Percentiles rank a stretch among this genome's conserved stretches.
These are phyloP conservation scores for Atta texana DNA, from an alignment of 1,140 invertebrate species.

Conservation along the genomic window DNA sequence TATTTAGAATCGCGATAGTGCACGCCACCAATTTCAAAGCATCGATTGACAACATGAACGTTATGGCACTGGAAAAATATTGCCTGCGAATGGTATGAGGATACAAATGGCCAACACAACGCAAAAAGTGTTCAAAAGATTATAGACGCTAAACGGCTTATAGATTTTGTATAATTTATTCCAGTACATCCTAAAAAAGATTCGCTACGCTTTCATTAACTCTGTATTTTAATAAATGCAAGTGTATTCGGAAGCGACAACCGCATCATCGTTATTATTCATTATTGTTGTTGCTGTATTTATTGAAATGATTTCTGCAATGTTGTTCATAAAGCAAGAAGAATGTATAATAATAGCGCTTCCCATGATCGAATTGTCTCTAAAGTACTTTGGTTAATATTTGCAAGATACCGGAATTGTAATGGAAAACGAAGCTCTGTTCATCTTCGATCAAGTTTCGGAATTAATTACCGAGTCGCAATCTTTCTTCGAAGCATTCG, in stretches of 20 bases:
- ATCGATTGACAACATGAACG: constrained; percentile 59
- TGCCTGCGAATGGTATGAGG: background rate
- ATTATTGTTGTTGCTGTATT: constrained; percentile 29
- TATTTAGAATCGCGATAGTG: constrained; percentile 79
- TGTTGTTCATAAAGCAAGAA: constrained; percentile 7
- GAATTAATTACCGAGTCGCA: constrained; percentile 71
- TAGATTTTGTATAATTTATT: constrained; percentile 57
- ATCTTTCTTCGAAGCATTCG: constrained; percentile 67
- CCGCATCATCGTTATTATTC: constrained; percentile 34
- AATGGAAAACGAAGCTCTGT: constrained; percentile 57
- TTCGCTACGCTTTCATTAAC: background rate
- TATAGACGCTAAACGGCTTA: constrained; percentile 60
- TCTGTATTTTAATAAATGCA: background rate
- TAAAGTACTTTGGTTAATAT: constrained; percentile 60
- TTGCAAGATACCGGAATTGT: constrained; percentile 56
- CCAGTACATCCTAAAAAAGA: background rate
- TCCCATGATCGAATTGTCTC: constrained; percentile 48
- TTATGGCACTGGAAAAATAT: constrained; percentile 68
- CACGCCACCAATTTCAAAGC: constrained; percentile 64
- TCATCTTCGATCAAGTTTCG: constrained; percentile 68
- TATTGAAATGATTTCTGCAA: background rate
- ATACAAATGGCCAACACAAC: constrained; percentile 53
- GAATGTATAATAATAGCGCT: background rate
- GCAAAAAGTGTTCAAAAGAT: constrained; percentile 61
- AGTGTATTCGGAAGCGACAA: background rate